phyloP scores from a whole-genome alignment of 2,888 invertebrate species.

The Bembecia ichneumoniformis region DNA sequence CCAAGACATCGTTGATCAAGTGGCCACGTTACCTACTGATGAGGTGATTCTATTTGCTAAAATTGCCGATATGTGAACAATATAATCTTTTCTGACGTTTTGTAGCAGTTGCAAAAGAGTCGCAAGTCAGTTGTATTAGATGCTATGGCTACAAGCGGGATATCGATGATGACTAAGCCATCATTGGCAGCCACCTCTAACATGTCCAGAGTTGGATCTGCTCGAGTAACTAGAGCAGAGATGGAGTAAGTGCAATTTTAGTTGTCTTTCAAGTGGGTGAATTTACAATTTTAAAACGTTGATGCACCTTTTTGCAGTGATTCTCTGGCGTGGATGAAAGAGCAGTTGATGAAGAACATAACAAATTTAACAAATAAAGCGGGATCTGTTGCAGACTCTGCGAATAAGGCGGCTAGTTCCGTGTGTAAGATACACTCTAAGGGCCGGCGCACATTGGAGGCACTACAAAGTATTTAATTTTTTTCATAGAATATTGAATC shows the following conservation, averaged over 20 bases:
- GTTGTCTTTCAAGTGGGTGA: too few relatives aligned
- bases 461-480: too few relatives aligned
- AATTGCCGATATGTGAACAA: too few relatives aligned
- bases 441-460: too few relatives aligned
- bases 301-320: constrained; percentile 14
- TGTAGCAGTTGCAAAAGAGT: background rate
- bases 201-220: background rate
- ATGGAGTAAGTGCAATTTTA: constrained; percentile 23
- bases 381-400: constrained; percentile 22
- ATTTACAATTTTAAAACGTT: too few relatives aligned
- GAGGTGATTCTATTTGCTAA: too few relatives aligned
- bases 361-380: constrained; percentile 21
- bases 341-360: constrained; percentile 24
- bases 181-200: background rate
- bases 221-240: constrained; percentile 13
- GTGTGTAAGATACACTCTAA: constrained; percentile 24
- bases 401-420: constrained; percentile 20
- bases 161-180: background rate
- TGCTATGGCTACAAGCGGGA: constrained; percentile 9
- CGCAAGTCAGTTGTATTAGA: constrained; percentile 26
- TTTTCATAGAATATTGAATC: too few relatives aligned
- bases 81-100: background rate
- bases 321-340: constrained; percentile 20
- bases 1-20: too few relatives aligned
- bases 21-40: too few relatives aligned